Evolutionary conservation across 1,140 invertebrate genomes (phyloP).

Genomic region (Dendroctonus valens): DNA sequence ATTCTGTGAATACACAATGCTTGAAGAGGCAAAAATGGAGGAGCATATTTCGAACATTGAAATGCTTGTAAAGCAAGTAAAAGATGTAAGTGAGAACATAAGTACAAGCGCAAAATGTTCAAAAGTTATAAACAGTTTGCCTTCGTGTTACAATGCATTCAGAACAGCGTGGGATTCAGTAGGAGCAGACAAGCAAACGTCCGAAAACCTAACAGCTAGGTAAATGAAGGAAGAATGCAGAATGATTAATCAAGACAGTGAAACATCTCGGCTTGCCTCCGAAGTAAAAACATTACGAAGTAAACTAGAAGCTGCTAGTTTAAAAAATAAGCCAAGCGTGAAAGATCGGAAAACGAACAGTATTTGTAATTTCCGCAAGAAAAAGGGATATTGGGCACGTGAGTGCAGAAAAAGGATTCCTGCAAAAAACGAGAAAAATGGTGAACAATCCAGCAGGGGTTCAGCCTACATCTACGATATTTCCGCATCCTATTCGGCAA

Average conservation of each 20-base stretch:
- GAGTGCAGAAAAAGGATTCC: no score
- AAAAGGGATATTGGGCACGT: conserved; percentile 11
- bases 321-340: neutral
- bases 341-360: conserved; percentile 14
- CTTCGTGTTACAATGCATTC: conserved; percentile 48
- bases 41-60: no score
- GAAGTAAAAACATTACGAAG: no score
- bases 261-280: no score
- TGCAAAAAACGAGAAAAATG: neutral
- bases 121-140: conserved; percentile 45
- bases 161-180: conserved; percentile 36
- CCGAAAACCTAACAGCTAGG: neutral
- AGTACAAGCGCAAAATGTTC: conserved; percentile 27
- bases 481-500: no score
- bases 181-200: neutral
- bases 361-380: neutral
- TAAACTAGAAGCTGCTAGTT: neutral
- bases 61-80: no score
- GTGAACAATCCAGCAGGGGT: neutral
- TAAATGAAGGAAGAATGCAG: neutral
- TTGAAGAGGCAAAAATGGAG: no score
- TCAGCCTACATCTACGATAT: no score
- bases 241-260: no score
- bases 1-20: no score
- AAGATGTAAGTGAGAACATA: conserved; percentile 32